Evolutionary conservation across 2,797 vertebrate genomes (phyloP), one percentile per base, ranked within the genome.

Genomic region (Catostomus latipinnis): DNA sequence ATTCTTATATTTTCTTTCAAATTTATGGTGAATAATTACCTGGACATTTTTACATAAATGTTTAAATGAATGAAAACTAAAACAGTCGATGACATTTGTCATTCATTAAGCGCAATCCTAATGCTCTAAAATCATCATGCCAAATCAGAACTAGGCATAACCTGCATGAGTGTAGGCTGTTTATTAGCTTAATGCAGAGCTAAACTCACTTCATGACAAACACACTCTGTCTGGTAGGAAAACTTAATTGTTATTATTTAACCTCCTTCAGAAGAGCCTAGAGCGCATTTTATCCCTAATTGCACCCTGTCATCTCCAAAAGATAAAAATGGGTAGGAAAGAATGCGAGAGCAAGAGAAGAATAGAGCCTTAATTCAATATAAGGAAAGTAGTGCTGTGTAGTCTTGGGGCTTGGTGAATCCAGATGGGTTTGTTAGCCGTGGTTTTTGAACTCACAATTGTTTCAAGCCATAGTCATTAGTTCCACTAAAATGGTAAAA

Each of bases 241-340:
- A 68, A 82, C 84, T 71, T 89, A 87, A 90, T 90, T 80, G 87
- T 91, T 92, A 90, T 93, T 91, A 93, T 91, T 85, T 92, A 92
- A 89, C 89, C 90, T 88, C 90, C 89, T 88, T 84, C 62, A 70
- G 76, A 34, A 82, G 67, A 46, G 50, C 69, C 73, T 63, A 87
- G 88, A 14, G 78, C 73, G 88, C 90, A 90, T 93, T 93, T 90
- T 93, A 89, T 92, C 86, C 88, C 78, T 94, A 93, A 94, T 93
- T 93, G 91, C 88, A 92, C 89, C 88, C 88, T 93, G 92, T 91
- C 93, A 90, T 86, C 88, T 83, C 54, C 77, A 13, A 71, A 83
- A 87, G 89, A 90, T 89, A 84, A 88, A 76, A 84, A 83, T 81
- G 13, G 63, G 81, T 73, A 68, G 16, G 22, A 16, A 34, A 34